A percentile compares a stretch with the other conserved stretches of the same genome.
phyloP scores from a whole-genome alignment of 2,113 vertebrate species.

The Tautogolabrus adspersus region DNA sequence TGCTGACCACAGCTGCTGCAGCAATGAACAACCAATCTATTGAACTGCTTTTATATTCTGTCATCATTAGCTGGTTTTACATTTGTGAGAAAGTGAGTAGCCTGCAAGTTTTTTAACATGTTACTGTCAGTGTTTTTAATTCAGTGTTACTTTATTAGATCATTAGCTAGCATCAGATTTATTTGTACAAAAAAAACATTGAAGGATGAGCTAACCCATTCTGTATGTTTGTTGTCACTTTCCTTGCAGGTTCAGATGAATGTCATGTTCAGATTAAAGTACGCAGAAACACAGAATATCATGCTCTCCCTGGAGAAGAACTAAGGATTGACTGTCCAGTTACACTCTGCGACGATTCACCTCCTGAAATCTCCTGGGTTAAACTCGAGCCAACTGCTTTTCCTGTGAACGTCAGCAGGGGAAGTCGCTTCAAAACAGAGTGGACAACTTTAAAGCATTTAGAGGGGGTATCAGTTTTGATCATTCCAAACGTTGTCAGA shows the following conservation, averaged over 20 bases:
- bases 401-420: background rate
- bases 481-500: constrained; percentile 33
- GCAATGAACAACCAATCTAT: background rate
- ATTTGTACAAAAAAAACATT: background rate
- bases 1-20: constrained; percentile 16
- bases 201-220: background rate
- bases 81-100: too few relatives aligned
- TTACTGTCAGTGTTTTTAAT: too few relatives aligned
- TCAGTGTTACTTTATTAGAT: too few relatives aligned
- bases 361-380: constrained; percentile 57
- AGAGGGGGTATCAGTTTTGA: constrained; percentile 1
- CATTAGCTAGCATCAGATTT: too few relatives aligned
- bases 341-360: background rate
- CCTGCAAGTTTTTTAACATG: too few relatives aligned
- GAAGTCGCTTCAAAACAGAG: constrained; percentile 7
- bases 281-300: accelerated
- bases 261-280: background rate
- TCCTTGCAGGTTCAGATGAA: constrained; percentile 35
- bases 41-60: background rate
- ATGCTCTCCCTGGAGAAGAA: accelerated
- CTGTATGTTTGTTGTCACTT: background rate
- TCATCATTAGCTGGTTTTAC: background rate
- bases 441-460: accelerated
- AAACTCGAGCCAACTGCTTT: accelerated
- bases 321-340: constrained; percentile 69